Evolutionary conservation across 2,797 vertebrate species (phyloP).

Genomic region (Anabacerthia variegaticeps): DNA sequence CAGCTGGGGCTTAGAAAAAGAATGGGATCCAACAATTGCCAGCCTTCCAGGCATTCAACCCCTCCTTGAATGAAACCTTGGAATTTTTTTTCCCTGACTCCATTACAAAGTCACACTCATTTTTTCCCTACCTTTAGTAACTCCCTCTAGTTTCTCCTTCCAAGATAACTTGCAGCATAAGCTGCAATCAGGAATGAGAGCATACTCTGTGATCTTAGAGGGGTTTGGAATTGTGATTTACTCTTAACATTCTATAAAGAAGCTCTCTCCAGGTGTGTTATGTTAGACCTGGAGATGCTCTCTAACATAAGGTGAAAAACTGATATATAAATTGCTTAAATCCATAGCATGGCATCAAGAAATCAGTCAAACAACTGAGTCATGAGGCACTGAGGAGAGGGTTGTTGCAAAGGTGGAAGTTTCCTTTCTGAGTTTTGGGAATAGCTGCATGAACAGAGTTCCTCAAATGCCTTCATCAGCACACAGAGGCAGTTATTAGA

Average conservation of each 20-base stretch:
- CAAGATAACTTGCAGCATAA: constrained; percentile 29
- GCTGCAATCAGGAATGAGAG: not conserved
- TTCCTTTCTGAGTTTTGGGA: not conserved
- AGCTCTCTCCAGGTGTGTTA: not conserved
- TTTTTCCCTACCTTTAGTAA: constrained; percentile 16
- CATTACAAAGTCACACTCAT: not conserved
- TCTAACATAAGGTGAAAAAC: not conserved
- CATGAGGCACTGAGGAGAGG: not conserved
- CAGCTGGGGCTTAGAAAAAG: not conserved
- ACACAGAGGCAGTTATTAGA: not conserved
- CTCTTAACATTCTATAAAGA: not conserved
- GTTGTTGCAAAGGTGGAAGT: not conserved
- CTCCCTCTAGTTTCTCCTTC: not conserved
- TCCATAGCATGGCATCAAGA: not conserved
- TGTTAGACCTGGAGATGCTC: not conserved
- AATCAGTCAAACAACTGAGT: not conserved
- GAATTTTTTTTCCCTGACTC: not conserved
- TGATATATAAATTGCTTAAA: not conserved
- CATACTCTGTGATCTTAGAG: not conserved
- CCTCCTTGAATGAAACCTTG: not conserved
- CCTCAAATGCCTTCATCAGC: not conserved
- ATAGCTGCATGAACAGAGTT: not conserved
- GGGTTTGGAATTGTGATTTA: not conserved
- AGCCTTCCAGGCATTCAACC: not conserved
- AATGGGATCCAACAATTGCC: not conserved